Percentiles rank a stretch among this genome's conserved stretches.
Conservation (phyloP, 2,888 invertebrate species). For the Xiphydria camelus region DNA sequence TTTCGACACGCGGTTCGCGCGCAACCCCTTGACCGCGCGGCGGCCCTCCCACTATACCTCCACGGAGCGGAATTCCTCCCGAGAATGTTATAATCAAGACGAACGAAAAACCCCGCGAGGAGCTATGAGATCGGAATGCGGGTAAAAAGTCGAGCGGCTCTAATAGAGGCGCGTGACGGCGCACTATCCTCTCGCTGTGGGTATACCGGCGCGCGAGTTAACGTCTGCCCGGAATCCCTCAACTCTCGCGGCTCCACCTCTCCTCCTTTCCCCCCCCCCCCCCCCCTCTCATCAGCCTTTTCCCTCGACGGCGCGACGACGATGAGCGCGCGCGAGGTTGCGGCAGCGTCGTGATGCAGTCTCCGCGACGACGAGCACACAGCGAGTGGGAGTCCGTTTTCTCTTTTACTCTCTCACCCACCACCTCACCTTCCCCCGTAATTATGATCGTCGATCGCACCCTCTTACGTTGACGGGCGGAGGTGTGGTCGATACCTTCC, state of each 20-base stretch:
- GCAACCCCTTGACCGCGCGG: too few relatives aligned
- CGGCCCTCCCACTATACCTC: too few relatives aligned
- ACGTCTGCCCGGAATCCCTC: too few relatives aligned
- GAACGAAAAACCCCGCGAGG: slow-evolving; percentile 14
- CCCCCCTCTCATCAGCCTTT: too few relatives aligned
- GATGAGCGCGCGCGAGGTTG: too few relatives aligned
- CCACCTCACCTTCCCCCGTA: too few relatives aligned
- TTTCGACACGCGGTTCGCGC: neutral
- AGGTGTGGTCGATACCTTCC: slow-evolving; percentile 26
- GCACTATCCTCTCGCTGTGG: slow-evolving; percentile 29
- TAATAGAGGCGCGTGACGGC: slow-evolving; percentile 46
- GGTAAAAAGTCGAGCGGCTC: slow-evolving; percentile 34
- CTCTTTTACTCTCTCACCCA: too few relatives aligned
- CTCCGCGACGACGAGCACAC: too few relatives aligned
- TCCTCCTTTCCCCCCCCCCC: neutral
- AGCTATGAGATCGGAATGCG: slow-evolving; percentile 27
- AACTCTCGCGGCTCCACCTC: neutral
- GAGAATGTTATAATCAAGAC: slow-evolving; percentile 17
- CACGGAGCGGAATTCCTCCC: slow-evolving; percentile 13
- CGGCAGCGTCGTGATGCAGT: too few relatives aligned
- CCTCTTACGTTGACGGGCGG: neutral
- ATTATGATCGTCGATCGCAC: slow-evolving; percentile 1
- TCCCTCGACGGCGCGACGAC: too few relatives aligned
- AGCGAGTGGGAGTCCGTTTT: too few relatives aligned
- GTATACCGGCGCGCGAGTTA: slow-evolving; percentile 8